Percentiles rank a stretch among this genome's conserved stretches.
These are phyloP conservation scores for Drosophila planitibia DNA, from an alignment of 2,888 invertebrate genomes.

Conservation along the genomic window DNA sequence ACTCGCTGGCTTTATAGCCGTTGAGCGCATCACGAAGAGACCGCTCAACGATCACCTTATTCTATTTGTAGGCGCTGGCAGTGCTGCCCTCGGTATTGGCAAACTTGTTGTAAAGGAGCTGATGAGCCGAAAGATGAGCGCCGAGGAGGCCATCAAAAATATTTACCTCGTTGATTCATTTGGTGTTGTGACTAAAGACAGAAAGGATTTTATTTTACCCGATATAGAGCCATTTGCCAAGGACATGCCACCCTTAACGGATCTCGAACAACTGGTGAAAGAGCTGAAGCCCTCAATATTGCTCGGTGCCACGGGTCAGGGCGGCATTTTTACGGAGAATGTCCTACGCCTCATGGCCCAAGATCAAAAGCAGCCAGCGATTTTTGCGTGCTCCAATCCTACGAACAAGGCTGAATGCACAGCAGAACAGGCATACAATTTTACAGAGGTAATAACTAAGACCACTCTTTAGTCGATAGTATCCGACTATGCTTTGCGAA, in stretches of 20 bases:
- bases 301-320: constrained; percentile 58
- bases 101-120: constrained; percentile 45
- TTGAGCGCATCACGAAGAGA: constrained; percentile 49
- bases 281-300: constrained; percentile 61
- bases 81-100: constrained; percentile 58
- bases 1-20: constrained; percentile 55
- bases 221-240: constrained; percentile 42
- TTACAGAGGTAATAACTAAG: constrained; percentile 51
- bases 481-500: too few relatives aligned
- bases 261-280: constrained; percentile 36
- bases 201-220: neutral
- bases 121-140: constrained; percentile 7
- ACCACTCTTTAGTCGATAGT: neutral
- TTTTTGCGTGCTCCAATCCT: constrained; percentile 70
- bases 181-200: constrained; percentile 40
- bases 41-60: constrained; percentile 54
- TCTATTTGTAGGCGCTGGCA: constrained; percentile 63
- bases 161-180: constrained; percentile 53
- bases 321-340: constrained; percentile 56
- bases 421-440: constrained; percentile 64
- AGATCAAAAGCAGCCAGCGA: constrained; percentile 53
- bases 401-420: constrained; percentile 67
- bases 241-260: neutral
- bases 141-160: constrained; percentile 24
- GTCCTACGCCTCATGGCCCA: constrained; percentile 47